Conservation (phyloP, 2,888 invertebrate species). For the Encarsia formosa region DNA sequence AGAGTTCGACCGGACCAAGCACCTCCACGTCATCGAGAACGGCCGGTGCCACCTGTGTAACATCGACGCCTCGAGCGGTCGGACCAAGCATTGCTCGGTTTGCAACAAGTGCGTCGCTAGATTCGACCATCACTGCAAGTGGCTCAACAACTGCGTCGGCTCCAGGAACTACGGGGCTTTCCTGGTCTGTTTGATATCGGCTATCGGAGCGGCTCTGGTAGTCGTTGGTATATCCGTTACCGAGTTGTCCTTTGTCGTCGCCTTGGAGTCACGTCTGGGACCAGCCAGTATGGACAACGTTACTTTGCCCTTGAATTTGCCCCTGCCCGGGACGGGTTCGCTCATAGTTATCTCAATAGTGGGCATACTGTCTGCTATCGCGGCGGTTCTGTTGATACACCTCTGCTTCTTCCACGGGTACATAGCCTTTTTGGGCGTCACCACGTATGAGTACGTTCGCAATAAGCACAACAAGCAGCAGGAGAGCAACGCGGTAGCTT, state of each 20-base stretch:
- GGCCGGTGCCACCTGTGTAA: slow-evolving; percentile 91
- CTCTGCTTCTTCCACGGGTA: slow-evolving; percentile 85
- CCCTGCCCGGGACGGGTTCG: slow-evolving; percentile 50
- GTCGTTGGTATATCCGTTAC: slow-evolving; percentile 67
- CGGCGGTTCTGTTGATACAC: slow-evolving; percentile 74
- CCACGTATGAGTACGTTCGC: slow-evolving; percentile 85
- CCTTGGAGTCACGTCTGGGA: slow-evolving; percentile 49
- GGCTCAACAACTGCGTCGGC: slow-evolving; percentile 97
- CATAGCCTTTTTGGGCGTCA: slow-evolving; percentile 76
- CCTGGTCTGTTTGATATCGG: slow-evolving; percentile 74
- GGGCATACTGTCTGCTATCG: slow-evolving; percentile 69
- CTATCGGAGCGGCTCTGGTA: slow-evolving; percentile 67
- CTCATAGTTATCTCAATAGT: slow-evolving; percentile 51
- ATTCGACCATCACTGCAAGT: slow-evolving; percentile 98
- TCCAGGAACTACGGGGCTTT: slow-evolving; percentile 83
- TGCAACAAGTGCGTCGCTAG: slow-evolving; percentile 95
- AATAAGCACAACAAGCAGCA: slow-evolving; percentile 39
- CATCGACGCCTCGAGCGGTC: slow-evolving; percentile 67
- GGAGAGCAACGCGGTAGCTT: slow-evolving; percentile 12
- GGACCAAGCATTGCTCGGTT: slow-evolving; percentile 91
- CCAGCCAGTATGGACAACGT: slow-evolving; percentile 38
- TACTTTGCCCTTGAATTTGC: slow-evolving; percentile 35
- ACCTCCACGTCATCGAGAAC: slow-evolving; percentile 92
- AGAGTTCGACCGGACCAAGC: slow-evolving; percentile 80
- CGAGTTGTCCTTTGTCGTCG: slow-evolving; percentile 62